Base-by-base conservation (phyloP, 1,140 invertebrate species). In the Pygmarrhopalites habei region DNA sequence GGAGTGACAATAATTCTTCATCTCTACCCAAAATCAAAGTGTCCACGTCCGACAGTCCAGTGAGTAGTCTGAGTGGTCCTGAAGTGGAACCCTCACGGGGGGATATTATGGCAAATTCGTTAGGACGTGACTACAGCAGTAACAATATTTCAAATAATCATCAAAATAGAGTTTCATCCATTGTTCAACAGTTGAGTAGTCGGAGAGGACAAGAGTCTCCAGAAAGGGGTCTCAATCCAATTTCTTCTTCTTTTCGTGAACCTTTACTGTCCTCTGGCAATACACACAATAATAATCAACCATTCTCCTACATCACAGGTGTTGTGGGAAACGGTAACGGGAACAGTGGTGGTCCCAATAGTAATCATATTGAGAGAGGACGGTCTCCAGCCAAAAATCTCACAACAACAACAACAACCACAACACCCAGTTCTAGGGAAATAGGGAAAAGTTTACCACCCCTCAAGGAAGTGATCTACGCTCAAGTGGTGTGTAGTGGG, bases 201-300 rank as follows among this genome's bases (percentile, higher is more conserved):
- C 46, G 56, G 49, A 44, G 47, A 25, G 35, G 43, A 10, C 47
- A 32, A 2, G 43, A 39, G 23, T 58, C 41, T 55, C 62, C 58
- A 23, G 58, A 60, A 51, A 49, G 47, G 26, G 46, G 25, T 44
- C 7, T 52, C 5, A 35, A 35, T 35, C 15, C 15, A 35, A 35
- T 7, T 35, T 7, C 5, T 35, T 15, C 15, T 35, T 35, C 32
- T 35, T 35, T 35, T 35, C 5, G 5, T 35, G 32, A 35, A 35
- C 32, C 32, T 5, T 15, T 35, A 15, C 75, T 77, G 1, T n/a
- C n/a, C n/a, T n/a, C n/a, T n/a, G 81, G 80, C 58, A 81, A 82
- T 32, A 78, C 81, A 14, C 84, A 85, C 68, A 87, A 87, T 72
- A 82, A 83, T 67, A 88, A 86, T 70, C 80, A 85, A 71, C 85